Evolutionary conservation across 2,888 invertebrate species (phyloP).

Genomic region (Acanthosoma haemorrhoidale): DNA sequence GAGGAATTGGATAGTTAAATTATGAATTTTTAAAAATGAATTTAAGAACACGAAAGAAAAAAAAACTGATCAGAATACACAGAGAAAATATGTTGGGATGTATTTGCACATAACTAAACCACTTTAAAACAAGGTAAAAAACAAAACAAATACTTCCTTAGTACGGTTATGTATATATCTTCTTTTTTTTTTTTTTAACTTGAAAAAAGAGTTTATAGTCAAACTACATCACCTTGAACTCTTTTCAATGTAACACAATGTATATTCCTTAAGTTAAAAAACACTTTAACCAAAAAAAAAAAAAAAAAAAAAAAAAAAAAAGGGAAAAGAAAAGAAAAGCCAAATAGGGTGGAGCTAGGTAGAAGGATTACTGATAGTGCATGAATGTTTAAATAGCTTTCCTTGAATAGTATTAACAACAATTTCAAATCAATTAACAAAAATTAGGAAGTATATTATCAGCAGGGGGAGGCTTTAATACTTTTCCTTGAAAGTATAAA

Average conservation of each 20-base stretch:
- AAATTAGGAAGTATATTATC: too few species aligned
- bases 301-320: too few species aligned
- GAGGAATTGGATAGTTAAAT: too few species aligned
- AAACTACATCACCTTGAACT: not conserved
- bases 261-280: not conserved
- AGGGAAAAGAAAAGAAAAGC: not conserved
- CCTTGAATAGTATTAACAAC: not conserved
- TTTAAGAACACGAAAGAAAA: too few species aligned
- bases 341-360: not conserved
- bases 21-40: too few species aligned
- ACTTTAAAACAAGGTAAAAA: not conserved
- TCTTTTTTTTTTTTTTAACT: not conserved
- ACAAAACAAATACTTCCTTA: not conserved
- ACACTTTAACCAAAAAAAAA: too few species aligned
- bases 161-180: not conserved
- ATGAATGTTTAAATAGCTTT: not conserved
- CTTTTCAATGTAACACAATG: not conserved
- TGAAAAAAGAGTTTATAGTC: not conserved
- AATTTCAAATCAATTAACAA: too few species aligned
- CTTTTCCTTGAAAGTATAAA: too few species aligned
- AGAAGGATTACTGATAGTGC: not conserved
- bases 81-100: too few species aligned
- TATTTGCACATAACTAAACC: too few species aligned
- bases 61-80: too few species aligned
- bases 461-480: too few species aligned